A percentile compares a stretch with the other conserved stretches of the same genome.
Evolutionary conservation across 2,888 invertebrate species (phyloP).

Genomic region (Mycogona germanica): DNA sequence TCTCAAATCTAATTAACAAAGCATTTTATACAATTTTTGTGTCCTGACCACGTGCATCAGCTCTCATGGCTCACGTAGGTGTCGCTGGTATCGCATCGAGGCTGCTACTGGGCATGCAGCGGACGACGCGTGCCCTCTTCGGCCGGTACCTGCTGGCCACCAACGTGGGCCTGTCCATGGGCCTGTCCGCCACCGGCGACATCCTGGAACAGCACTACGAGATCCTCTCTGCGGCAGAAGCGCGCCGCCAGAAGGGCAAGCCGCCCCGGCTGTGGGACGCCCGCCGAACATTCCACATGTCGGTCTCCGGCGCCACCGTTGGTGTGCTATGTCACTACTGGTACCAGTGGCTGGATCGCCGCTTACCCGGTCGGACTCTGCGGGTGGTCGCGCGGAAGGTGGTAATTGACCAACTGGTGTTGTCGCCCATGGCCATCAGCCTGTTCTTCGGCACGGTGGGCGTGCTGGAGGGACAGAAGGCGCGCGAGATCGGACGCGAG

Average conservation of each 20-base stretch:
- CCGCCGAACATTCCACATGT: conserved; percentile 58
- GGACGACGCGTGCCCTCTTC: conserved; percentile 2
- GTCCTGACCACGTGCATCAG: too few species aligned
- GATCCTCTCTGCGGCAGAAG: conserved; percentile 25
- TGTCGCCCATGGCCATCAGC: conserved; percentile 65
- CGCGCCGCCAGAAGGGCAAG: too few species aligned
- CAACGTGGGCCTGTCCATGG: conserved; percentile 62
- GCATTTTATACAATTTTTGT: too few species aligned
- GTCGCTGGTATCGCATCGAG: too few species aligned
- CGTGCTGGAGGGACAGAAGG: conserved; percentile 50
- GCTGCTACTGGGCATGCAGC: too few species aligned
- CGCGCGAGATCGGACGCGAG: conserved; percentile 50
- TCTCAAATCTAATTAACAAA: too few species aligned
- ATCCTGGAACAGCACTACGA: conserved; percentile 68
- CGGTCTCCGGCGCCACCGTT: conserved; percentile 57
- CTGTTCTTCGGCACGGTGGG: conserved; percentile 65
- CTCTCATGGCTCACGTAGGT: too few species aligned
- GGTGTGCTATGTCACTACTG: conserved; percentile 75
- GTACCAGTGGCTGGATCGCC: conserved; percentile 63
- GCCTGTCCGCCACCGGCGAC: conserved; percentile 66
- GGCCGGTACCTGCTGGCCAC: conserved; percentile 53
- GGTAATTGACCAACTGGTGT: conserved; percentile 65
- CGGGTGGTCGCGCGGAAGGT: conserved; percentile 54
- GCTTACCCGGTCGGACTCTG: conserved; percentile 54
- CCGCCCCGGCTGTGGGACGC: conserved; percentile 38